phyloP scores from a whole-genome alignment of 2,113 vertebrate species.

The Arenaria interpres region DNA sequence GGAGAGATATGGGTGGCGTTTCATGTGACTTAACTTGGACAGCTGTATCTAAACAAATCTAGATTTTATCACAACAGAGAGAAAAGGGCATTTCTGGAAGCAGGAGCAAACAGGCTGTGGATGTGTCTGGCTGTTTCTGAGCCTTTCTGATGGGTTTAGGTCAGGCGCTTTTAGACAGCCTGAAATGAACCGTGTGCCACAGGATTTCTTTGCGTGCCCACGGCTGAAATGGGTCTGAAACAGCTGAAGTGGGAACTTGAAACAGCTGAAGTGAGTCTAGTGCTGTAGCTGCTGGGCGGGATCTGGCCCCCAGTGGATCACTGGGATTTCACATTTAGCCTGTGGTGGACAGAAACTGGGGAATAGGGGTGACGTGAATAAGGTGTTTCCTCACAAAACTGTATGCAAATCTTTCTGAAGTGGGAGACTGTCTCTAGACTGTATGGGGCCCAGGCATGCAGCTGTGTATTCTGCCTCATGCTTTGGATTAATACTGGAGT shows the following conservation, averaged over 20 bases:
- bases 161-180: background rate
- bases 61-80: background rate
- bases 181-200: background rate
- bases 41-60: background rate
- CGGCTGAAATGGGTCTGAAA: background rate
- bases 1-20: background rate
- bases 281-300: background rate
- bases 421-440: background rate
- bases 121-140: background rate
- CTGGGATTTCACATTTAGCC: background rate
- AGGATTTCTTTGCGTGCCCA: background rate
- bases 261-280: background rate
- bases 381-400: background rate
- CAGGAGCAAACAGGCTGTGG: background rate
- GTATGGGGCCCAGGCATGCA: background rate
- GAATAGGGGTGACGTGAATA: background rate
- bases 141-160: background rate
- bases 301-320: background rate
- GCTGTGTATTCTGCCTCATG: background rate
- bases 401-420: background rate
- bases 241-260: background rate
- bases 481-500: background rate
- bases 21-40: background rate
- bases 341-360: background rate
- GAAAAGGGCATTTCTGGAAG: background rate